phyloP scores from a whole-genome alignment of 2,113 vertebrate genomes.

The Thalassoma bifasciatum region DNA sequence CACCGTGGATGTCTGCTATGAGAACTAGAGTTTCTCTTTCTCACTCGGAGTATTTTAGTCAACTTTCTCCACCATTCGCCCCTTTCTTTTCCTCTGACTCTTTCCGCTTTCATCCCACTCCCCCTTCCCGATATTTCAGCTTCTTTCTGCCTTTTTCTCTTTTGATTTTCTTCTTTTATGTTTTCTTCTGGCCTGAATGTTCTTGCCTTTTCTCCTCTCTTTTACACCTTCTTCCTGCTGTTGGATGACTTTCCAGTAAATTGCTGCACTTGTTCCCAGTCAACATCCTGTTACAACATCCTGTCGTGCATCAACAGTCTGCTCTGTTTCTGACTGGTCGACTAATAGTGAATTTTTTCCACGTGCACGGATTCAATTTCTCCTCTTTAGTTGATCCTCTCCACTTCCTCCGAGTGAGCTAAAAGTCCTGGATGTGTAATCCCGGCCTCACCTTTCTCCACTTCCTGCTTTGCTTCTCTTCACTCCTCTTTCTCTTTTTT shows the following conservation, averaged over 20 bases:
- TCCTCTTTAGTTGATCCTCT: conserved; percentile 74
- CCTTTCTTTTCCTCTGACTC: conserved; percentile 16
- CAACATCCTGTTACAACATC: conserved; percentile 76
- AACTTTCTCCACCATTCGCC: conserved; percentile 39
- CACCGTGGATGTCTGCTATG: conserved; percentile 95
- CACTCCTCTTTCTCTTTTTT: conserved; percentile 49
- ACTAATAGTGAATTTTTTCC: conserved; percentile 73
- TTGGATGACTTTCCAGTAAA: conserved; percentile 71
- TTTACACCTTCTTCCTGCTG: conserved; percentile 74
- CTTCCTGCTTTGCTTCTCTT: conserved; percentile 79
- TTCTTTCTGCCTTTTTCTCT: conserved; percentile 38
- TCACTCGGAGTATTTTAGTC: too few relatives aligned
- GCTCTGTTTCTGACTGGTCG: conserved; percentile 24
- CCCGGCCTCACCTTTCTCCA: conserved; percentile 77
- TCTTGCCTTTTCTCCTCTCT: conserved; percentile 52
- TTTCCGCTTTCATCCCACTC: conserved; percentile 24
- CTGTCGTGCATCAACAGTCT: conserved; percentile 66
- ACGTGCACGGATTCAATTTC: conserved; percentile 71
- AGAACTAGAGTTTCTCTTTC: conserved; percentile 79
- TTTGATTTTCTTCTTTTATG: conserved; percentile 29
- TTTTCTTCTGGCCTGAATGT: conserved; percentile 29
- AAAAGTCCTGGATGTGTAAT: conserved; percentile 81
- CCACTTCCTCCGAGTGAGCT: conserved; percentile 72
- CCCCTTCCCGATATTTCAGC: conserved; percentile 27
- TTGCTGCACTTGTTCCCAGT: conserved; percentile 66